Conservation (phyloP, 2,888 invertebrate species). For the Nesidiocoris tenuis region DNA sequence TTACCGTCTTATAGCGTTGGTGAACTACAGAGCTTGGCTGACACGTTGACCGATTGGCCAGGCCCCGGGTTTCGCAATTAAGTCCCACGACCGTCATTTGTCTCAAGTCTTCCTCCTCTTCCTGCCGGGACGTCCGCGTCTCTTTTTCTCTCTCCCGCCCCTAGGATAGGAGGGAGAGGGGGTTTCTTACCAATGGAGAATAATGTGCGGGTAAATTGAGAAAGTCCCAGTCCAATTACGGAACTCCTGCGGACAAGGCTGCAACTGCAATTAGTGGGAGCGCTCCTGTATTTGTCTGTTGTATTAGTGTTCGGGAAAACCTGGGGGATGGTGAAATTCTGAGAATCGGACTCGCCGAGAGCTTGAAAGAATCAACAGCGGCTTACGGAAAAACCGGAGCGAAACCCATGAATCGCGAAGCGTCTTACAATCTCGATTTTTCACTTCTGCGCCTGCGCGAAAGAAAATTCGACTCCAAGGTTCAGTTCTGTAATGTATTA, state of each 20-base stretch:
- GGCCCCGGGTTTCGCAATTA: conserved; percentile 35
- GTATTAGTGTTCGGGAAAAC: not conserved
- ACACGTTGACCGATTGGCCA: conserved; percentile 40
- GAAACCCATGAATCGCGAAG: no score
- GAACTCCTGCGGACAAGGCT: not conserved
- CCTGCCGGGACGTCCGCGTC: conserved; percentile 15
- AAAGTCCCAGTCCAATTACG: conserved; percentile 23
- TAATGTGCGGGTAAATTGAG: conserved; percentile 33
- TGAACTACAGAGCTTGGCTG: conserved; percentile 3
- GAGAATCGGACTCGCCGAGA: not conserved
- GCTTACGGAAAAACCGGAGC: no score
- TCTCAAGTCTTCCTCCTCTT: conserved; percentile 22
- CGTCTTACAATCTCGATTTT: no score
- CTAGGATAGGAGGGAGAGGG: not conserved
- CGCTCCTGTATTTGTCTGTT: not conserved
- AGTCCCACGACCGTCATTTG: conserved; percentile 40
- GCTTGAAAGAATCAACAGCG: not conserved
- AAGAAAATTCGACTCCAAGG: no score
- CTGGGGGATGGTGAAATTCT: not conserved
- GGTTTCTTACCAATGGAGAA: conserved; percentile 27
- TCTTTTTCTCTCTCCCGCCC: conserved; percentile 3
- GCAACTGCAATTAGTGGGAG: not conserved
- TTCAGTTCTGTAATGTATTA: no score
- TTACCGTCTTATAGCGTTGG: not conserved
- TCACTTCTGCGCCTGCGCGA: no score